These are phyloP conservation scores for Anthrax anthrax DNA, from an alignment of 2,888 invertebrate genomes.

Conservation along the genomic window DNA sequence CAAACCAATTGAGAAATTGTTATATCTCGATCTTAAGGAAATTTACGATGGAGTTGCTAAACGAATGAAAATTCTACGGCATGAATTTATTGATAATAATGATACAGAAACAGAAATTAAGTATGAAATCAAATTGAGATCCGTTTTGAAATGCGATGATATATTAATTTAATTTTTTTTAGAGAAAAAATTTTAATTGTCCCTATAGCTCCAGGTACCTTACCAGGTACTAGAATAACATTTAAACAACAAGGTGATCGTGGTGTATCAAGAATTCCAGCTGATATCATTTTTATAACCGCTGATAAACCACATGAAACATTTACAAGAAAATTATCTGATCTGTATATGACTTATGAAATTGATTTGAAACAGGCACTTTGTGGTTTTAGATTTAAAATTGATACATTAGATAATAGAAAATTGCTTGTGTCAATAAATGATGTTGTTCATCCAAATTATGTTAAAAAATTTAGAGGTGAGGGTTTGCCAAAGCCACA, in stretches of 20 bases:
- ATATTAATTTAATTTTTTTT: not conserved
- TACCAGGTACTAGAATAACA: conserved; percentile 52
- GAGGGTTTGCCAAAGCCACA: conserved; percentile 61
- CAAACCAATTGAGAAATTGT: conserved; percentile 39
- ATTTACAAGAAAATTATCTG: conserved; percentile 50
- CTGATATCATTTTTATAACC: conserved; percentile 60
- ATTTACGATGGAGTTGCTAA: conserved; percentile 62
- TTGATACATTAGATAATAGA: conserved; percentile 57
- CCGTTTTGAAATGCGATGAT: no score
- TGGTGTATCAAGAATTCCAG: conserved; percentile 47
- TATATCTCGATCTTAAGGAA: conserved; percentile 47
- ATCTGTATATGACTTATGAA: conserved; percentile 46
- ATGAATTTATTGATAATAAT: conserved; percentile 50
- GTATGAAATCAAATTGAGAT: no score
- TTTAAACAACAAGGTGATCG: conserved; percentile 73
- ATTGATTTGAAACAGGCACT: conserved; percentile 57
- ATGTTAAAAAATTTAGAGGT: conserved; percentile 49
- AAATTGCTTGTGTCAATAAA: conserved; percentile 51
- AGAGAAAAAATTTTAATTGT: conserved; percentile 60
- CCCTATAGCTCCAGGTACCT: conserved; percentile 59
- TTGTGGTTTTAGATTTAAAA: conserved; percentile 48
- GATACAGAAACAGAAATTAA: conserved; percentile 45
- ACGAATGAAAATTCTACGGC: conserved; percentile 64
- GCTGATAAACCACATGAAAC: conserved; percentile 55
- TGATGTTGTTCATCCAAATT: conserved; percentile 55